Evolutionary conservation across 1,140 invertebrate genomes (phyloP).

Genomic region (Bradynema listronoti): DNA sequence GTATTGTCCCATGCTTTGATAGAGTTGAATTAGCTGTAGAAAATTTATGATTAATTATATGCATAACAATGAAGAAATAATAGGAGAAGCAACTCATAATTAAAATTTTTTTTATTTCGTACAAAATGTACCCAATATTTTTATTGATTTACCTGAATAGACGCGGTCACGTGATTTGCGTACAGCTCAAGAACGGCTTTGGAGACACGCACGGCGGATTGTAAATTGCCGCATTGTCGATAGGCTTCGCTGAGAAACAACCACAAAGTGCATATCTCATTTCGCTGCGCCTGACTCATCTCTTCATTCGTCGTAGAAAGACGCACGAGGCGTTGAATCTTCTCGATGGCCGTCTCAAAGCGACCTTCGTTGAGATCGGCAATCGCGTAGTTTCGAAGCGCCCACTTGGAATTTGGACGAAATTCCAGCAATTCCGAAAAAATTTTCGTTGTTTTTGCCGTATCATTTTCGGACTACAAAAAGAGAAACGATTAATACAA

Average conservation of each 20-base stretch:
- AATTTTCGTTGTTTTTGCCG: too few relatives aligned
- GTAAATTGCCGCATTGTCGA: constrained; percentile 41
- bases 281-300: background rate
- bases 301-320: constrained; percentile 5
- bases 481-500: too few relatives aligned
- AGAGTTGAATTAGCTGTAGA: constrained; percentile 36
- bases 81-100: background rate
- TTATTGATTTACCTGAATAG: constrained; percentile 38
- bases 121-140: too few relatives aligned
- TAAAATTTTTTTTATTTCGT: background rate
- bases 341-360: constrained; percentile 33
- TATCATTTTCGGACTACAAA: too few relatives aligned
- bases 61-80: too few relatives aligned
- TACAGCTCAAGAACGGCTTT: constrained; percentile 30
- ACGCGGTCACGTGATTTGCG: constrained; percentile 19
- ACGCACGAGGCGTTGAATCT: constrained; percentile 33
- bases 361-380: constrained; percentile 26
- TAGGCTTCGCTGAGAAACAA: constrained; percentile 36
- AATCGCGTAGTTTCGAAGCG: constrained; percentile 30
- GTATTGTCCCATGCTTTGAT: constrained; percentile 39
- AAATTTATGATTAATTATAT: background rate
- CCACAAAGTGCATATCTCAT: constrained; percentile 26
- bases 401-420: constrained; percentile 25
- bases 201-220: constrained; percentile 34
- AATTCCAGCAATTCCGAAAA: constrained; percentile 18